Evolutionary conservation across 2,888 invertebrate species (phyloP).

Genomic region (Coecobrya sp.): DNA sequence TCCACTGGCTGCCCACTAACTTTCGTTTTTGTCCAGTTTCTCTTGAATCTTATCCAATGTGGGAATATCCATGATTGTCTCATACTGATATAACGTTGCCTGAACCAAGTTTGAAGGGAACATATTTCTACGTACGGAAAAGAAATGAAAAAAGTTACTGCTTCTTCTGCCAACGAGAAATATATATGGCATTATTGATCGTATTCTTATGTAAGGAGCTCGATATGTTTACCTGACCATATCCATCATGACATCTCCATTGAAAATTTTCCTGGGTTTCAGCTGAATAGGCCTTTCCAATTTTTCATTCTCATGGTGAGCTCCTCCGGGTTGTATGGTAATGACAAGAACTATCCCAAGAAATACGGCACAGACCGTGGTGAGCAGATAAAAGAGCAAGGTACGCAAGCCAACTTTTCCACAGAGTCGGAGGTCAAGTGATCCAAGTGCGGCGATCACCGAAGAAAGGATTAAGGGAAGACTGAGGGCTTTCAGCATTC

Average conservation of each 20-base stretch:
- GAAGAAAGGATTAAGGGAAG: slow-evolving; percentile 96
- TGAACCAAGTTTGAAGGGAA: slow-evolving; percentile 97
- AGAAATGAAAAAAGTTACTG: slow-evolving; percentile 81
- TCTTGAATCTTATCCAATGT: slow-evolving; percentile 84
- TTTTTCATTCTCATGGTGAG: slow-evolving; percentile 85
- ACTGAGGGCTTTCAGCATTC: slow-evolving; percentile 98
- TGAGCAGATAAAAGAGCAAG: slow-evolving; percentile 96
- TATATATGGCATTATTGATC: no score
- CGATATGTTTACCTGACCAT: slow-evolving; percentile 94
- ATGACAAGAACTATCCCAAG: slow-evolving; percentile 96
- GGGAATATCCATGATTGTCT: slow-evolving; percentile 89
- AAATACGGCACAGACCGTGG: slow-evolving; percentile 96
- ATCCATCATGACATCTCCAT: slow-evolving; percentile 97
- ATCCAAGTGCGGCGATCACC: slow-evolving; percentile 96
- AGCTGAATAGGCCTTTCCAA: slow-evolving; percentile 79
- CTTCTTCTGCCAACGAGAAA: no score
- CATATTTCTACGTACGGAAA: slow-evolving; percentile 95
- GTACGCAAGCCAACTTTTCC: slow-evolving; percentile 95
- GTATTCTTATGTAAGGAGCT: no score
- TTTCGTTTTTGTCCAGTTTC: slow-evolving; percentile 76
- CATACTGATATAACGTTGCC: slow-evolving; percentile 92
- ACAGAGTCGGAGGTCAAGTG: slow-evolving; percentile 96
- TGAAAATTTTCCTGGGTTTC: slow-evolving; percentile 89
- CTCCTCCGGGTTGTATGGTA: slow-evolving; percentile 93
- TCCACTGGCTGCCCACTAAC: no score